Conservation (phyloP, 2,113 vertebrate genomes). For the Excalfactoria chinensis region DNA sequence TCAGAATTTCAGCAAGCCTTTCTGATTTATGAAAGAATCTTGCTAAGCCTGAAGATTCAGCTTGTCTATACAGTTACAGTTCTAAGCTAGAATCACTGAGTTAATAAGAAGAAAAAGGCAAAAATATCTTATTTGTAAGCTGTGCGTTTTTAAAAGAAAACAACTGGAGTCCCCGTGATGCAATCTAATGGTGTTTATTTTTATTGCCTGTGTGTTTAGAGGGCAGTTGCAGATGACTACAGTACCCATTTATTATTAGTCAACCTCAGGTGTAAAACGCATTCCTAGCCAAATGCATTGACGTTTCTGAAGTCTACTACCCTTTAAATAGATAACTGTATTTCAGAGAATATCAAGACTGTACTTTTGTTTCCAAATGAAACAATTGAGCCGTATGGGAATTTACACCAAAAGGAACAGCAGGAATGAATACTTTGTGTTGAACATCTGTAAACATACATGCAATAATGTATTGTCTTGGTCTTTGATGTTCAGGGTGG, state of each 20-base stretch:
- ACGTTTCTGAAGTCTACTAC: background rate
- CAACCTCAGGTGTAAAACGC: background rate
- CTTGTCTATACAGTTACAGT: constrained; percentile 26
- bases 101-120: constrained; percentile 21
- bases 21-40: constrained; percentile 41
- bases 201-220: background rate
- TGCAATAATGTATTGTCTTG: background rate
- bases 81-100: constrained; percentile 11
- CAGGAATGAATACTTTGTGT: background rate
- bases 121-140: constrained; percentile 22
- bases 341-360: background rate
- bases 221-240: background rate
- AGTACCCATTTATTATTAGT: background rate
- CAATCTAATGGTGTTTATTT: background rate
- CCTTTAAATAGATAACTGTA: background rate
- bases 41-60: constrained; percentile 41
- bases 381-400: background rate
- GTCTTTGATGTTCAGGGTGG: background rate
- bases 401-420: background rate
- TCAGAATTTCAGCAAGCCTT: constrained; percentile 23
- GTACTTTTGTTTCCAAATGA: background rate
- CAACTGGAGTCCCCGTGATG: background rate
- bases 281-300: background rate
- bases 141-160: background rate
- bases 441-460: background rate